Evolutionary conservation across 2,797 vertebrate species (phyloP), one percentile per base, ranked within the genome.

Genomic region (Gallirallus australis): DNA sequence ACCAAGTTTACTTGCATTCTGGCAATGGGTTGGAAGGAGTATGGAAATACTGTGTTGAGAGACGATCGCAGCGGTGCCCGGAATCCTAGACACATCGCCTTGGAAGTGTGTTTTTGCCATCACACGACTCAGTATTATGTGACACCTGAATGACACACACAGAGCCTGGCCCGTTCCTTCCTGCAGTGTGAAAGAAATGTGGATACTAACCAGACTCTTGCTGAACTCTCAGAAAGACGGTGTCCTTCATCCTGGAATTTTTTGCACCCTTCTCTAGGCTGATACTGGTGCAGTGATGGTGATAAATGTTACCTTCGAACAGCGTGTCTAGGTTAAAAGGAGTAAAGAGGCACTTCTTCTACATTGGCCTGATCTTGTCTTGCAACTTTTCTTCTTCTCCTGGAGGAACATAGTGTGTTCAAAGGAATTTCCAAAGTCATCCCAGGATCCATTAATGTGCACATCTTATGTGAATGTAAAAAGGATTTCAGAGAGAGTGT

Each of bases 81-180:
- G 98, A 98, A 98, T 98, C 98, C 97, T 98, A 98, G 94, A 97
- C 96, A 56, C 94, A 91, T 80, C 82, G 95, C 92, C 39, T 98
- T 98, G 98, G 95, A 98, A 98, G 97, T 97, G 97, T 96, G 95
- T 94, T 89, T 95, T 97, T 98, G 96, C 93, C 97, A 94, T 94
- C 86, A 70, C 68, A 61, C 93, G 60, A 91, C 81, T 96, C 21
- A 37, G 5, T 93, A 42, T 82, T 89, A 12, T 59, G 79, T 79
- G 61, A 83, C 40, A 24, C 84, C 89, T 90, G 63, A 86, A 89
- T 82, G 88, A 89, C 7, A 1, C 70, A 57, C 79, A 56, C 48
- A 86, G 83, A 94, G 84, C 73, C 68, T 88, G 82, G 33, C 59
- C 94, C 68, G 25, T 72, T 94, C 77, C 60, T 82, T 79, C 66